phyloP scores from a whole-genome alignment of 1,140 invertebrate species.

The Lordiphosa clarofinis region DNA sequence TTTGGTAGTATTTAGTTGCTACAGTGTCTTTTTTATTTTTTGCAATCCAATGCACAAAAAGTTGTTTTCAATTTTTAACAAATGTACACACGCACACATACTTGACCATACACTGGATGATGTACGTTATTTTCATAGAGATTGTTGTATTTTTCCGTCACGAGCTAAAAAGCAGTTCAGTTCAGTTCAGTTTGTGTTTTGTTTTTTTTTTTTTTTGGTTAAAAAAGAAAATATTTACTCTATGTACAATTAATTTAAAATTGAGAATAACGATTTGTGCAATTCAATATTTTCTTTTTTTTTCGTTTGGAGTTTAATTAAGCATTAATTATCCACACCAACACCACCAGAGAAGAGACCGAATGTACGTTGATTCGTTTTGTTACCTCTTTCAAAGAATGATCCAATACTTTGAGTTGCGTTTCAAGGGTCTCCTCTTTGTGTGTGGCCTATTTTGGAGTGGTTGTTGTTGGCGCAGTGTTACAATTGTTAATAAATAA shows the following conservation, averaged over 20 bases:
- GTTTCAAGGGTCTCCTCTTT: constrained; percentile 97
- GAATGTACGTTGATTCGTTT: constrained; percentile 15
- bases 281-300: constrained; percentile 79
- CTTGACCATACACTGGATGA: constrained; percentile 16
- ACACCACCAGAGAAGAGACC: constrained; percentile 42
- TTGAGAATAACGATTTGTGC: constrained; percentile 80
- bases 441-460: constrained; percentile 89
- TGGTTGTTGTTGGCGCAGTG: constrained; percentile 17
- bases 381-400: constrained; percentile 95
- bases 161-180: neutral
- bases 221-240: constrained; percentile 77
- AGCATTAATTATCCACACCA: constrained; percentile 25
- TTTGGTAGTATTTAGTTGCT: constrained; percentile 24
- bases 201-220: constrained; percentile 21
- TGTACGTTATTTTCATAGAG: constrained; percentile 43
- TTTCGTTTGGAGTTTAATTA: constrained; percentile 16
- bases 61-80: constrained; percentile 79
- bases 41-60: constrained; percentile 77
- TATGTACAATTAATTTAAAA: constrained; percentile 78
- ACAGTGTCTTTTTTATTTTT: constrained; percentile 17
- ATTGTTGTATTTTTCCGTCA: constrained; percentile 26
- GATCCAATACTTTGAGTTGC: constrained; percentile 94
- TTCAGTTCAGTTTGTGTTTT: constrained; percentile 17
- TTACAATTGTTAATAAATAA: constrained; percentile 1
- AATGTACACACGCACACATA: constrained; percentile 69